phyloP scores from a whole-genome alignment of 2,113 vertebrate species.

The Tichodroma muraria region DNA sequence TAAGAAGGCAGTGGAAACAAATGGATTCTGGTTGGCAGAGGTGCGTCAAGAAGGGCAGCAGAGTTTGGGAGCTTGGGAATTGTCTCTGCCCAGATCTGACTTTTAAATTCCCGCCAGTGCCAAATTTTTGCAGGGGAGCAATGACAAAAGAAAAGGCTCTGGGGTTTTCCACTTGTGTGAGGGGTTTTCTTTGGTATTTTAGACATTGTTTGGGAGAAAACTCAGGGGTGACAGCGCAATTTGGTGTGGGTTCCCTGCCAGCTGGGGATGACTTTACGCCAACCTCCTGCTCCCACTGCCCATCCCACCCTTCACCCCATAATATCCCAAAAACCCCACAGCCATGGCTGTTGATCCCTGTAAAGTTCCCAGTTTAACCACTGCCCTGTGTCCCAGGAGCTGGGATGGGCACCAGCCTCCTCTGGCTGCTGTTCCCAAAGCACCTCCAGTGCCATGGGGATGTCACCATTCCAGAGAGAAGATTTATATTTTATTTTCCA shows the following conservation, averaged over 20 bases:
- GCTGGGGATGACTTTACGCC: neutral
- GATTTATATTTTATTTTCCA: neutral
- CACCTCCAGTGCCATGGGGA: accelerated
- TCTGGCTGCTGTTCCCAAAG: neutral
- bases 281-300: neutral
- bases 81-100: neutral
- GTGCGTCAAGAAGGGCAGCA: neutral
- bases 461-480: neutral
- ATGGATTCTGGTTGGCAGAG: conserved; percentile 52
- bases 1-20: conserved; percentile 69
- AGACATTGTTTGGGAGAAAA: neutral
- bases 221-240: accelerated
- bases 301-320: neutral
- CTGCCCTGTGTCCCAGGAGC: accelerated
- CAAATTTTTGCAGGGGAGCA: neutral
- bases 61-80: neutral
- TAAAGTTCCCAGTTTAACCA: neutral
- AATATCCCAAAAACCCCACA: accelerated
- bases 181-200: neutral
- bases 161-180: neutral
- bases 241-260: neutral
- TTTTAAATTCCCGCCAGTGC: neutral
- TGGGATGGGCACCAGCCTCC: neutral
- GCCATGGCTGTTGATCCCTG: neutral
- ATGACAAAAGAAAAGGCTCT: neutral